phyloP scores from a whole-genome alignment of 2,113 vertebrate genomes.

The Vanacampus margaritifer region DNA sequence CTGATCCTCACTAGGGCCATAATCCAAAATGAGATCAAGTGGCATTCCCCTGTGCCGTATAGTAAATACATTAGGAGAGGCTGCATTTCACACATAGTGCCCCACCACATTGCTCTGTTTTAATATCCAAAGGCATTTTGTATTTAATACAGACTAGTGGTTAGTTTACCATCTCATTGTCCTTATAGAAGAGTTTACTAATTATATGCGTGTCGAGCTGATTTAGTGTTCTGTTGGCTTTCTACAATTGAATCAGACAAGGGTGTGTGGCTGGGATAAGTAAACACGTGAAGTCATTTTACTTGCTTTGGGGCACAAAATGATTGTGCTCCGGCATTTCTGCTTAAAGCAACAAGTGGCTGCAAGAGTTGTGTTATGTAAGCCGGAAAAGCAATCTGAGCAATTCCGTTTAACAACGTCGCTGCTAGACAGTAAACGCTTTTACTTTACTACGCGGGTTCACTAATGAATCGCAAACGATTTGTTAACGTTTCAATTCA shows the following conservation, averaged over 20 bases:
- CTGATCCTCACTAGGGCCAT: background rate
- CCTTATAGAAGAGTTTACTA: background rate
- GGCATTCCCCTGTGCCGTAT: background rate
- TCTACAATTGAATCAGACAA: background rate
- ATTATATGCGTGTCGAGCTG: too few relatives aligned
- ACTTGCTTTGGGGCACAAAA: background rate
- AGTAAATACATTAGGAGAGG: background rate
- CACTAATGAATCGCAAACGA: background rate
- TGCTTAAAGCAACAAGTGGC: background rate
- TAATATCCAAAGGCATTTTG: background rate
- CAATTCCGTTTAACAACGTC: background rate
- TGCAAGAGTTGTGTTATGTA: background rate
- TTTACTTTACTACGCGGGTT: background rate
- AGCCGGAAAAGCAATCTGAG: background rate
- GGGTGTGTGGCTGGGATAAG: background rate
- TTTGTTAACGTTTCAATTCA: background rate
- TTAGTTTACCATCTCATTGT: background rate
- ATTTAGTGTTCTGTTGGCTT: background rate
- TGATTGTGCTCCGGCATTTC: background rate
- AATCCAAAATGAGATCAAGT: conserved; percentile 26
- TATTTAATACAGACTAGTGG: background rate
- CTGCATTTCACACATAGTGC: background rate
- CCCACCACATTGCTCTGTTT: background rate
- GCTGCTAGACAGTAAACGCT: background rate
- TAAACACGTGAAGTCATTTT: background rate